These are phyloP conservation scores for Cecidostiba fungosa DNA, from an alignment of 2,888 invertebrate species.

Conservation along the genomic window DNA sequence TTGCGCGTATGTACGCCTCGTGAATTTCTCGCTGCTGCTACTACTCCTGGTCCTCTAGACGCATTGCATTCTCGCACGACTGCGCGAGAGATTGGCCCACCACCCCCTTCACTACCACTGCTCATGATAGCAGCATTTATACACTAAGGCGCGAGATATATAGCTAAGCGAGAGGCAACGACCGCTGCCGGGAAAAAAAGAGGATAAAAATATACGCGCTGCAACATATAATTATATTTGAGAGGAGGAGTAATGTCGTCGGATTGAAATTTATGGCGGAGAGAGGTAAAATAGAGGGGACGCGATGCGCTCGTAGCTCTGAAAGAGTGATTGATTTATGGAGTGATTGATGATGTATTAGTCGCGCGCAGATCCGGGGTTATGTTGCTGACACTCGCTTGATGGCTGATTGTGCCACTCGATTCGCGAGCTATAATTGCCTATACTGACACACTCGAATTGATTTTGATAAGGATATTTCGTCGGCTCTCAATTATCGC, in stretches of 20 bases:
- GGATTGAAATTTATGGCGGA: neutral
- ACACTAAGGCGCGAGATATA: neutral
- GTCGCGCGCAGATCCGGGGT: neutral
- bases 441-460: neutral
- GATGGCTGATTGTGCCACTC: neutral
- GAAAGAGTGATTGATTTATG: constrained; percentile 11
- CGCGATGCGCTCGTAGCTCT: neutral
- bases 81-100: constrained; percentile 4
- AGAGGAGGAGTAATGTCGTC: neutral
- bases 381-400: neutral
- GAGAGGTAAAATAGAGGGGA: neutral
- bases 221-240: neutral
- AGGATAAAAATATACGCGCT: neutral
- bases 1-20: constrained; percentile 1
- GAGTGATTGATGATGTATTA: constrained; percentile 1
- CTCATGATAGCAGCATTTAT: constrained; percentile 23
- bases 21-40: constrained; percentile 9
- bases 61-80: constrained; percentile 3
- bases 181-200: neutral
- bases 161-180: neutral
- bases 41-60: neutral
- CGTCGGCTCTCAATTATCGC: neutral
- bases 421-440: neutral
- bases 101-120: neutral
- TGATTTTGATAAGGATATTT: neutral